Evolutionary conservation across 2,113 vertebrate genomes (phyloP).

Genomic region (Thomomys bottae): DNA sequence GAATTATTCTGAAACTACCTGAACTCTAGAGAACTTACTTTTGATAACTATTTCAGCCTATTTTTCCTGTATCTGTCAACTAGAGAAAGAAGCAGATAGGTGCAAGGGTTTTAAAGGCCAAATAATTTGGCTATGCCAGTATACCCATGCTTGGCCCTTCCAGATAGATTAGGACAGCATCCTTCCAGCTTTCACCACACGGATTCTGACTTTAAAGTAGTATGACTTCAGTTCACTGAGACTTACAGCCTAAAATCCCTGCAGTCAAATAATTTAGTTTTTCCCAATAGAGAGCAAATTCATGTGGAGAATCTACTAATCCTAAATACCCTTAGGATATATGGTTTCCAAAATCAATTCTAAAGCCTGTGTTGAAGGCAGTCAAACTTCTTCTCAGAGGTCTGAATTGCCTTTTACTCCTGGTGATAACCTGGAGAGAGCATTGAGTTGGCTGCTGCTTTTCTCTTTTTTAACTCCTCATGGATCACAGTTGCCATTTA

Average conservation of each 20-base stretch:
- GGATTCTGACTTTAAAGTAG: conserved; percentile 22
- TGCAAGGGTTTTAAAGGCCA: neutral
- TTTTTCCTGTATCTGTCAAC: accelerated
- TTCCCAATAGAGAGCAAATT: conserved; percentile 49
- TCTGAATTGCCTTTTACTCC: conserved; percentile 36
- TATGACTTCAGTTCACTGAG: conserved; percentile 27
- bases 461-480: conserved; percentile 33
- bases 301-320: conserved; percentile 61
- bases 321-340: conserved; percentile 57
- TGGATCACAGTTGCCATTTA: neutral
- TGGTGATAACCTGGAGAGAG: conserved; percentile 21
- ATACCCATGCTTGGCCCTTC: neutral
- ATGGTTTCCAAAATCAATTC: conserved; percentile 63
- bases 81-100: neutral
- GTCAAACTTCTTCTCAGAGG: conserved; percentile 44
- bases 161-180: neutral
- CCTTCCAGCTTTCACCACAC: neutral
- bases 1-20: neutral
- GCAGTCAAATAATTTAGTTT: conserved; percentile 65
- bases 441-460: neutral
- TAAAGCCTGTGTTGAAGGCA: conserved; percentile 46
- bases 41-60: conserved; percentile 5
- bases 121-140: neutral
- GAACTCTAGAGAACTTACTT: conserved; percentile 11
- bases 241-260: conserved; percentile 48